A percentile compares a stretch with the other conserved stretches of the same genome.
Conservation (phyloP, 2,888 invertebrate genomes). For the Cataglyphis albicans region DNA sequence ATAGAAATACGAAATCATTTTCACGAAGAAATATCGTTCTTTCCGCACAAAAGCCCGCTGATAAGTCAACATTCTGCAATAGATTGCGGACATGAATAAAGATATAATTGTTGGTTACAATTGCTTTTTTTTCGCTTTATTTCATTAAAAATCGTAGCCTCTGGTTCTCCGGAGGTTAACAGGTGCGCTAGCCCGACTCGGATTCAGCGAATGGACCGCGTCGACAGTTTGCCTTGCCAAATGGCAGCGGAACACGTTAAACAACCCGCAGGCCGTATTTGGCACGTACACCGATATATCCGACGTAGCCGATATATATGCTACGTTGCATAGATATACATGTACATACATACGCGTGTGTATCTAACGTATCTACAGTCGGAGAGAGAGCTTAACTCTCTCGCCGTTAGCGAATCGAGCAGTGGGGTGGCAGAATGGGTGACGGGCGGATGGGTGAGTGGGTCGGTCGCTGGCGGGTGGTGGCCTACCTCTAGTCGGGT, state of each 20-base stretch:
- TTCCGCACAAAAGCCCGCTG: neutral
- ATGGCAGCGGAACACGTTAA: conserved; percentile 44
- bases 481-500: conserved; percentile 68
- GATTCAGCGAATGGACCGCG: conserved; percentile 3
- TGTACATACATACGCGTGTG: neutral
- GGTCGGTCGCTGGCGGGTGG: conserved; percentile 60
- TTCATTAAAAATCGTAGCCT: neutral
- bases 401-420: conserved; percentile 66
- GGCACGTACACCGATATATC: conserved; percentile 20
- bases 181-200: conserved; percentile 42
- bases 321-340: neutral
- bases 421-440: conserved; percentile 63
- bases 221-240: conserved; percentile 30
- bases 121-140: neutral
- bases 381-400: conserved; percentile 60
- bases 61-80: neutral
- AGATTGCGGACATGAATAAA: neutral
- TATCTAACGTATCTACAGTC: conserved; percentile 24
- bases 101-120: neutral
- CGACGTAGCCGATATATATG: conserved; percentile 51
- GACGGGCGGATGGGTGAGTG: conserved; percentile 61
- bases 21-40: neutral
- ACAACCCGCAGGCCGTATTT: conserved; percentile 44
- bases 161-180: conserved; percentile 28
- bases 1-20: neutral